A percentile compares a stretch with the other conserved stretches of the same genome.
Conservation (phyloP, 1,140 invertebrate species). For the Penaeus chinensis region DNA sequence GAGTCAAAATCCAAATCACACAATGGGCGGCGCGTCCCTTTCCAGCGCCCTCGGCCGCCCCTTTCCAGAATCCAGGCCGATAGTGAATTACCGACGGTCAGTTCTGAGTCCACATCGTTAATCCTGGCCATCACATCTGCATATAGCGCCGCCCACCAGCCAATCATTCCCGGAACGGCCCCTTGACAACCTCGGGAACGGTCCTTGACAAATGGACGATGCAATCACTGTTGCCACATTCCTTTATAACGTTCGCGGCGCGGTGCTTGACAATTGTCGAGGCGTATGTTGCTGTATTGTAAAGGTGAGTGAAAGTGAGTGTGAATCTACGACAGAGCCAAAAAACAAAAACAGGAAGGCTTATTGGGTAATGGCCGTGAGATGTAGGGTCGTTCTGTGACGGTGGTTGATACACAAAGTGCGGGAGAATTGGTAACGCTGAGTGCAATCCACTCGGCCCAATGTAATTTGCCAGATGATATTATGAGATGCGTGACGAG, state of each 20-base stretch:
- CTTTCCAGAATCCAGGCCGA: constrained; percentile 30
- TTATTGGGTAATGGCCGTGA: too few relatives aligned
- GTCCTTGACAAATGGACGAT: constrained; percentile 52
- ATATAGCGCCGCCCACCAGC: constrained; percentile 50
- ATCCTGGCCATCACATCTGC: constrained; percentile 51
- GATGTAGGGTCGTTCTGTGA: too few relatives aligned
- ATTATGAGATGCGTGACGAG: constrained; percentile 59
- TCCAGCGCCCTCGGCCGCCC: constrained; percentile 6
- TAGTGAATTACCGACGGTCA: constrained; percentile 47
- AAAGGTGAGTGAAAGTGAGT: too few relatives aligned
- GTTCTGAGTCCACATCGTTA: constrained; percentile 52
- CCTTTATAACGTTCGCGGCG: background rate
- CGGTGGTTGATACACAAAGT: too few relatives aligned
- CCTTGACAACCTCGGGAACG: constrained; percentile 45
- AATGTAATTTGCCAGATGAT: constrained; percentile 55
- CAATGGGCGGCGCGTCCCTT: background rate
- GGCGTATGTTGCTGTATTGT: background rate
- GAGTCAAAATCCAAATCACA: constrained; percentile 4
- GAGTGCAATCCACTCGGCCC: constrained; percentile 52
- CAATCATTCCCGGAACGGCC: constrained; percentile 40
- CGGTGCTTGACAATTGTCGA: background rate
- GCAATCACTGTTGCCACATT: constrained; percentile 48
- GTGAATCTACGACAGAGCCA: too few relatives aligned
- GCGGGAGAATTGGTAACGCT: constrained; percentile 35
- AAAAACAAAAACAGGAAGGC: too few relatives aligned